phyloP scores from a whole-genome alignment of 2,797 vertebrate genomes.

The Leucoraja ocellata region DNA sequence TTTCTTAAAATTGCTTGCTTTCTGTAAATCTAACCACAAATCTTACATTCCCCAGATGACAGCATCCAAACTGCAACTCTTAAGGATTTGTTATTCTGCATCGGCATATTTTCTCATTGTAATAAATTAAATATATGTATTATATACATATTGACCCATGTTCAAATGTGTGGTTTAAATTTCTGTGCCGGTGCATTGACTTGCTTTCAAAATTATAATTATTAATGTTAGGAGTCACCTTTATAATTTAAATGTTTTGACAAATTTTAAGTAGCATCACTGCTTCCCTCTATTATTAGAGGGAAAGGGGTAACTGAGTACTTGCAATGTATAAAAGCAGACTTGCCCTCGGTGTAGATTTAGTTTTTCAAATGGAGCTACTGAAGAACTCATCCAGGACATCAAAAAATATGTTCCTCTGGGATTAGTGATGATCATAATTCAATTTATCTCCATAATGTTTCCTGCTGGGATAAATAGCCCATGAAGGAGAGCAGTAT shows the following conservation, averaged over 20 bases:
- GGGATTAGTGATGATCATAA: not conserved
- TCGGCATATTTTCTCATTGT: not conserved
- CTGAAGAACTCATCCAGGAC: too few species aligned
- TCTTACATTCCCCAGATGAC: not conserved
- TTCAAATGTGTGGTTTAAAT: not conserved
- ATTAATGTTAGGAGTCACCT: too few species aligned
- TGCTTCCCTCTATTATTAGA: too few species aligned
- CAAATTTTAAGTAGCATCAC: too few species aligned
- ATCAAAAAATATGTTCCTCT: too few species aligned
- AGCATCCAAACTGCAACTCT: not conserved
- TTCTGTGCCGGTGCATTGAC: not conserved
- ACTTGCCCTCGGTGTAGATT: too few species aligned
- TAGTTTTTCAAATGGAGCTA: too few species aligned
- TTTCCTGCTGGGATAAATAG: not conserved
- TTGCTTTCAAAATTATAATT: too few species aligned
- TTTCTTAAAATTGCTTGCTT: not conserved
- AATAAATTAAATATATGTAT: not conserved
- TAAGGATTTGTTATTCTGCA: not conserved
- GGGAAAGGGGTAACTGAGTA: too few species aligned
- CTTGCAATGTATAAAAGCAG: too few species aligned
- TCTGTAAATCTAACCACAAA: not conserved
- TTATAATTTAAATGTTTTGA: too few species aligned
- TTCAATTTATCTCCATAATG: not conserved
- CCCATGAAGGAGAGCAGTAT: not conserved
- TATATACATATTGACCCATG: not conserved